These are phyloP conservation scores for Parazoanthus swiftii DNA, from an alignment of 92 coral and sea anemone genomes.

Conservation along the genomic window DNA sequence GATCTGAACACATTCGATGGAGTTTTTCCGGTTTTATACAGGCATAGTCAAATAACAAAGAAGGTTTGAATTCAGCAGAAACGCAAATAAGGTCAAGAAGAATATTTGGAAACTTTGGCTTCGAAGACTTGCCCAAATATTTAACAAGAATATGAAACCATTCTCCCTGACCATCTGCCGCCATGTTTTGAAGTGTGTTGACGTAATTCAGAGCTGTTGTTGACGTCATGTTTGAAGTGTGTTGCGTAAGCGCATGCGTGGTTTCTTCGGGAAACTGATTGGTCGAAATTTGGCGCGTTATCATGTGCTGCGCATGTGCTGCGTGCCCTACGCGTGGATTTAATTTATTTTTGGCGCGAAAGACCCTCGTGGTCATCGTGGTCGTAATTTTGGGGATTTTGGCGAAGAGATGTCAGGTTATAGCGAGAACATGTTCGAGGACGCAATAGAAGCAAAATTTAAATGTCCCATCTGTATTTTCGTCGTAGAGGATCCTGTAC, in stretches of 20 bases:
- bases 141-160: slow-evolving; percentile 10
- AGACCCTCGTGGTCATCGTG: too few species aligned
- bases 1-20: slow-evolving; percentile 35
- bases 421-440: background rate
- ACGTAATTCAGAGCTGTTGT: too few species aligned
- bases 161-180: too few species aligned
- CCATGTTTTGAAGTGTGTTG: too few species aligned
- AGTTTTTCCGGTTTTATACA: slow-evolving; percentile 25
- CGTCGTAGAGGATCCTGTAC: background rate
- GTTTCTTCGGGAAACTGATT: too few species aligned
- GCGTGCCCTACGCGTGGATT: too few species aligned
- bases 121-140: slow-evolving; percentile 2
- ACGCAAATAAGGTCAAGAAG: slow-evolving; percentile 28
- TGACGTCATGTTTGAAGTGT: too few species aligned
- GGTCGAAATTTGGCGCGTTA: too few species aligned
- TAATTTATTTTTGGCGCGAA: too few species aligned
- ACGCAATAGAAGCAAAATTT: background rate
- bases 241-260: too few species aligned
- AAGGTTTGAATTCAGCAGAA: slow-evolving; percentile 16
- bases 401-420: background rate
- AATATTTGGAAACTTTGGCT: slow-evolving; percentile 14
- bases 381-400: too few species aligned
- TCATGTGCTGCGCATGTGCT: too few species aligned
- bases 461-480: background rate
- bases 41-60: slow-evolving; percentile 24